Evolutionary conservation across 2,113 vertebrate species (phyloP), one percentile per base, ranked within the genome.

Genomic region (Eptesicus fuscus): DNA sequence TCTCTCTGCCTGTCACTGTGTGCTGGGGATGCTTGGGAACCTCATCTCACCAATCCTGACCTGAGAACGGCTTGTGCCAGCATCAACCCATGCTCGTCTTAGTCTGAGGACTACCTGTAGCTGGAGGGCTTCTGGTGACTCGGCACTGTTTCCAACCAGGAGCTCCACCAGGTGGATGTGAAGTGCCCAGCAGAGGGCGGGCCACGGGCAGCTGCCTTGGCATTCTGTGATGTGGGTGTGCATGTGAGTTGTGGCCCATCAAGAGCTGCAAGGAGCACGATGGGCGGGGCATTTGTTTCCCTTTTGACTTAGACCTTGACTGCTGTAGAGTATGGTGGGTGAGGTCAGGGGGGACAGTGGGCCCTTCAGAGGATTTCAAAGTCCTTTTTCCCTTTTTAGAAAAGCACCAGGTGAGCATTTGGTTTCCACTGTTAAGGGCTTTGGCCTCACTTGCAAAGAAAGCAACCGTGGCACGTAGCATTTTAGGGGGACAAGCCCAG

Each of bases 391-490:
- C 5, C 59, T 78, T 49, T 86, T 42, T 76, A 11, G 63, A 92
- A 92, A 96, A 85, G 56, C 59, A 49, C 22, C 73, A 90, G 42
- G 67, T 96, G 44, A 82, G 30, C 23, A 1, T 67, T 73, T 65
- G 63, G 61, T 90, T 96, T 71, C 23, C 16, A 70, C 28, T 80
- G 0, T 42, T 32, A 2, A 53, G 42, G 42, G n/a, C 17, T 40
- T 25, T 37, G 92, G 17, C 8, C 84, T 96, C 59, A 70, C 28
- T 78, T 59, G 35, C 80, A 96, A 96, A 96, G 89, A 70, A 6
- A 94, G 92, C 53, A 83, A 23, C 80, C 93, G 32, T 91, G 70
- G 32, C 12, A 20, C 16, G n/a, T 78, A 25, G 42, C 61, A 12
- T 63, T 32, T 92, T 56, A 13, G 23, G 53, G 40, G 87, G 32